Conservation (phyloP, 2,888 invertebrate genomes). For the Gortyna flavago region DNA sequence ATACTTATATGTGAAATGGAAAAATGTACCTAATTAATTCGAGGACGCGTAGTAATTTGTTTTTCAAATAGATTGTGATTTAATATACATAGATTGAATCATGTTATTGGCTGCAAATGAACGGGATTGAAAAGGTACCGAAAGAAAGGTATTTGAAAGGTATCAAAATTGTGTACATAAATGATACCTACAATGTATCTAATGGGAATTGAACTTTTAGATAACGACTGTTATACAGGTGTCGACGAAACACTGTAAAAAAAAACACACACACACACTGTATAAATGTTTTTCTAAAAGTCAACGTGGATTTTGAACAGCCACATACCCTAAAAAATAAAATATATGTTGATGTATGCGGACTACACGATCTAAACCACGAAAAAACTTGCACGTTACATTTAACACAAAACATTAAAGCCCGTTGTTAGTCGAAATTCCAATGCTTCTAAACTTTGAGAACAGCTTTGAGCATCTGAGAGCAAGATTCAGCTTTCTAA, state of each 20-base stretch:
- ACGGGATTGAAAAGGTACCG: constrained; percentile 6
- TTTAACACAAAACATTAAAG: background rate
- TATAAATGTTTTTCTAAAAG: background rate
- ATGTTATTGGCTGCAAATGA: background rate
- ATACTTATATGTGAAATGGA: constrained; percentile 39
- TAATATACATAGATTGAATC: background rate
- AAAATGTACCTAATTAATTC: constrained; percentile 49
- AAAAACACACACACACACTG: too few species aligned
- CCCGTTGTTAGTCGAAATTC: constrained; percentile 3
- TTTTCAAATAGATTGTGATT: constrained; percentile 17
- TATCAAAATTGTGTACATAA: background rate
- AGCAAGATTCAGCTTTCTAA: constrained; percentile 20
- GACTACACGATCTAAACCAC: background rate
- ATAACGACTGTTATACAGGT: background rate
- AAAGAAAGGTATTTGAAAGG: too few species aligned
- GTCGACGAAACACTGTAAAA: background rate
- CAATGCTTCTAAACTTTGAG: constrained; percentile 34
- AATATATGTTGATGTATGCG: background rate
- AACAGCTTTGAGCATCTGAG: constrained; percentile 20
- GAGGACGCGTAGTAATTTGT: constrained; percentile 22
- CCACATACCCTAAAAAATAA: background rate
- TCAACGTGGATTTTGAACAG: background rate
- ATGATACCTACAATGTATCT: background rate
- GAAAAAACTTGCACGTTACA: background rate
- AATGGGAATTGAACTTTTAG: background rate